Conservation (phyloP, 2,113 vertebrate species). For the Colossoma macropomum region DNA sequence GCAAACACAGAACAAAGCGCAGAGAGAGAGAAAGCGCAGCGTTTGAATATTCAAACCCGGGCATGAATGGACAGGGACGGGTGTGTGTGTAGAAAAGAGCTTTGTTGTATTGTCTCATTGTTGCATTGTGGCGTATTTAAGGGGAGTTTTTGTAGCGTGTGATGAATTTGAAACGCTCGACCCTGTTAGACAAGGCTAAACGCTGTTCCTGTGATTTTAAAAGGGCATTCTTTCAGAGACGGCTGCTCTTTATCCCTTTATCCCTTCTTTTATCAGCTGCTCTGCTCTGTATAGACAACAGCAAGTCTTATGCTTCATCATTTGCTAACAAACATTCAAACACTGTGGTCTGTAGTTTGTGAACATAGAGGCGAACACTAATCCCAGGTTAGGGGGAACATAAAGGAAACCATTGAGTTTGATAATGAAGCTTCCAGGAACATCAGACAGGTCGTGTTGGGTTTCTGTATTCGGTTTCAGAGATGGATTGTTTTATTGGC, state of each 20-base stretch:
- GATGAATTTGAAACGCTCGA: background rate
- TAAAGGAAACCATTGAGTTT: background rate
- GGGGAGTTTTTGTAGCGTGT: too few relatives aligned
- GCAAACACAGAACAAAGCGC: background rate
- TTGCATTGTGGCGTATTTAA: background rate
- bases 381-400: slow-evolving; percentile 45
- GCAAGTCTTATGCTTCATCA: slow-evolving; percentile 65
- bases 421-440: background rate
- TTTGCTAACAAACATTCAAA: slow-evolving; percentile 59
- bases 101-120: background rate
- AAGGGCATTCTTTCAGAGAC: background rate
- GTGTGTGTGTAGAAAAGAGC: background rate
- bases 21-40: background rate
- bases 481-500: too few relatives aligned
- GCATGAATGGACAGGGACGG: background rate
- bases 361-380: too few relatives aligned
- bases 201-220: background rate
- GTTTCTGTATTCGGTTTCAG: too few relatives aligned
- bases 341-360: slow-evolving; percentile 62
- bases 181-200: background rate
- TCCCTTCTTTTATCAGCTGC: too few relatives aligned
- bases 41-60: slow-evolving; percentile 5
- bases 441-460: background rate
- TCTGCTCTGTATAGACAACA: slow-evolving; percentile 54
- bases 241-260: too few relatives aligned